Evolutionary conservation across 2,797 vertebrate species (phyloP).

Genomic region (Crypturellus tataupa): DNA sequence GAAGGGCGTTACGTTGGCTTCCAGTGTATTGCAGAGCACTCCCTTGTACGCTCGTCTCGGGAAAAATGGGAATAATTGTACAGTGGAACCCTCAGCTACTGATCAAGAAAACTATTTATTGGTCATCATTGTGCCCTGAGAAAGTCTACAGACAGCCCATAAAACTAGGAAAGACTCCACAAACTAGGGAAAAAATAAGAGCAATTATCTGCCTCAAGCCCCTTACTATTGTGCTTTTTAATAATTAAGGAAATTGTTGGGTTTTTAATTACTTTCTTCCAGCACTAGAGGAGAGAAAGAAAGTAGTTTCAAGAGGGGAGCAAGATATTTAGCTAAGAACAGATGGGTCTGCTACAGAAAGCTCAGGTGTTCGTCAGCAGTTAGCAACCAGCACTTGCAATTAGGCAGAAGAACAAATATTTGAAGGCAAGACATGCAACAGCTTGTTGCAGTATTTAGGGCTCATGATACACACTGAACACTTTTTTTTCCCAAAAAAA

Average conservation of each 20-base stretch:
- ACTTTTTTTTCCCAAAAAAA: not conserved
- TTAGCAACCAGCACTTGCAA: not conserved
- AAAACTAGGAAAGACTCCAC: not conserved
- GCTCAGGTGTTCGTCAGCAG: not conserved
- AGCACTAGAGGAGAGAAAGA: not conserved
- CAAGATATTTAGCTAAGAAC: not conserved
- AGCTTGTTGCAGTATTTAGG: slow-evolving; percentile 29
- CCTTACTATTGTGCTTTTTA: not conserved
- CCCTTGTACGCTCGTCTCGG: slow-evolving; percentile 41
- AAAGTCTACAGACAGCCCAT: not conserved
- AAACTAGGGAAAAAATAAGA: not conserved
- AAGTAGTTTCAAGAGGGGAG: not conserved
- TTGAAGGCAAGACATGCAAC: not conserved
- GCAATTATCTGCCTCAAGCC: not conserved
- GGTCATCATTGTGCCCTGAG: slow-evolving; percentile 3
- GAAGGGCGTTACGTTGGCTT: slow-evolving; percentile 66
- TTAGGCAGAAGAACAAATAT: not conserved
- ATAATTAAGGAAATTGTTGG: slow-evolving; percentile 4
- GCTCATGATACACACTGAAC: not conserved
- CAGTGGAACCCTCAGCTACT: not conserved
- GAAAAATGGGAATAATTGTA: slow-evolving; percentile 21
- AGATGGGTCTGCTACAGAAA: not conserved
- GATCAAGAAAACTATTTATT: slow-evolving; percentile 42
- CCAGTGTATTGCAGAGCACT: slow-evolving; percentile 42
- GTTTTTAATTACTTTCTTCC: not conserved